Percentiles rank a stretch among this genome's conserved stretches.
Conservation (phyloP, 64 coral and sea anemone species). For the Pachyseris speciosa region DNA sequence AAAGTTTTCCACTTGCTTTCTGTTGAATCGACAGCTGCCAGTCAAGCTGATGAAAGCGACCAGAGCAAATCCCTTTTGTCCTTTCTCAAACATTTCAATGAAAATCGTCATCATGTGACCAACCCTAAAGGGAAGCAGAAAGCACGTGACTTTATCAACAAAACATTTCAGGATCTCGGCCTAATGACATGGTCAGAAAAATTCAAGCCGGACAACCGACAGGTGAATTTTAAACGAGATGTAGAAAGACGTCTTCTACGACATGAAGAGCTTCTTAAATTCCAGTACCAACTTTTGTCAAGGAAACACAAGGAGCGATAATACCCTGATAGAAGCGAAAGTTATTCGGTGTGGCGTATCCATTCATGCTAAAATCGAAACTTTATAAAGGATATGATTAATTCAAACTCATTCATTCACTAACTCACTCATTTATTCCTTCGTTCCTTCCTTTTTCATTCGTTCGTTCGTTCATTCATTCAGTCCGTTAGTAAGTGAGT, state of each 20-base stretch:
- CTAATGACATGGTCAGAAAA: slow-evolving; percentile 53
- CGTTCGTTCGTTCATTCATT: no score
- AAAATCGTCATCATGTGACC: slow-evolving; percentile 59
- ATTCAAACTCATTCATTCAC: no score
- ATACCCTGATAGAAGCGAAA: no score
- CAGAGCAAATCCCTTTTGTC: neutral
- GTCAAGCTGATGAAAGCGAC: neutral
- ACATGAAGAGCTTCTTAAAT: no score
- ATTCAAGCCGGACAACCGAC: slow-evolving; percentile 16
- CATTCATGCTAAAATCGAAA: no score
- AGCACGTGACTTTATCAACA: slow-evolving; percentile 61
- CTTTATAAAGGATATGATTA: no score
- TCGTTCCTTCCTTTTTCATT: no score
- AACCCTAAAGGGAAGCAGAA: slow-evolving; percentile 59
- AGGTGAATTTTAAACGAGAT: slow-evolving; percentile 17
- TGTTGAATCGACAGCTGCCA: neutral
- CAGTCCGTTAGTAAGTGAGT: no score
- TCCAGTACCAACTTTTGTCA: no score
- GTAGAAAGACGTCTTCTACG: neutral
- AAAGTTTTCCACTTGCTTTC: neutral
- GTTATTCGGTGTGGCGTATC: no score
- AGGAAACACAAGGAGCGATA: no score
- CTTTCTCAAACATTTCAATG: slow-evolving; percentile 60
- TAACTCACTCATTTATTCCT: no score
- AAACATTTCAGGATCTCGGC: slow-evolving; percentile 67